These are phyloP conservation scores for Saccostrea cuccullata DNA, from an alignment of 1,140 invertebrate species.

Conservation along the genomic window DNA sequence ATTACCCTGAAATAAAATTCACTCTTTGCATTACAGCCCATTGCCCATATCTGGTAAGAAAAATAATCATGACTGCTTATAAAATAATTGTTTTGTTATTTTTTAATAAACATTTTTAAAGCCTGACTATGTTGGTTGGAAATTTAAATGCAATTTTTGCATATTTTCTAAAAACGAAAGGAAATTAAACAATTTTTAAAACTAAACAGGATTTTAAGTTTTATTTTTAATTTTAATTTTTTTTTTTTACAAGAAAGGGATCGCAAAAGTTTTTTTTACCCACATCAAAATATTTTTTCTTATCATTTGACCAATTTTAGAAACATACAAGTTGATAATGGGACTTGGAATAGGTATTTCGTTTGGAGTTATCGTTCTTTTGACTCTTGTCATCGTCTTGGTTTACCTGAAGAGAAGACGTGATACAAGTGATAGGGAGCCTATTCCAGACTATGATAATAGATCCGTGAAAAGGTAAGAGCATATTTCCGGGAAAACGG, in stretches of 20 bases:
- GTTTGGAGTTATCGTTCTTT: not conserved
- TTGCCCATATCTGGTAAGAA: not conserved
- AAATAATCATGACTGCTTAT: not conserved
- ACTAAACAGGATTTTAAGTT: no score
- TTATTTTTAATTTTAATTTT: no score
- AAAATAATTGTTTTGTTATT: no score
- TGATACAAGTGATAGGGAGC: not conserved
- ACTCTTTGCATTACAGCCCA: not conserved
- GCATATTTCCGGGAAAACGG: no score
- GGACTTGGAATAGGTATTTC: not conserved
- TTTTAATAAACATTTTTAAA: no score
- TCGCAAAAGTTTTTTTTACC: no score
- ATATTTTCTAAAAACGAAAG: no score
- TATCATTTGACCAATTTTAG: not conserved
- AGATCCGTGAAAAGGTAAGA: not conserved
- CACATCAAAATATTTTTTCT: no score
- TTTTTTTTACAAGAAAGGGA: no score
- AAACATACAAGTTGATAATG: not conserved
- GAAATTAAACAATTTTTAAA: no score
- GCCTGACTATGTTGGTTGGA: no score
- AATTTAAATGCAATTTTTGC: no score
- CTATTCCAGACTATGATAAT: not conserved
- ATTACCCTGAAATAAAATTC: not conserved
- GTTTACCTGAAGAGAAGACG: not conserved
- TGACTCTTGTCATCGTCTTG: not conserved